phyloP scores from a whole-genome alignment of 2,888 invertebrate genomes.

The Blastobasis lacticolella region DNA sequence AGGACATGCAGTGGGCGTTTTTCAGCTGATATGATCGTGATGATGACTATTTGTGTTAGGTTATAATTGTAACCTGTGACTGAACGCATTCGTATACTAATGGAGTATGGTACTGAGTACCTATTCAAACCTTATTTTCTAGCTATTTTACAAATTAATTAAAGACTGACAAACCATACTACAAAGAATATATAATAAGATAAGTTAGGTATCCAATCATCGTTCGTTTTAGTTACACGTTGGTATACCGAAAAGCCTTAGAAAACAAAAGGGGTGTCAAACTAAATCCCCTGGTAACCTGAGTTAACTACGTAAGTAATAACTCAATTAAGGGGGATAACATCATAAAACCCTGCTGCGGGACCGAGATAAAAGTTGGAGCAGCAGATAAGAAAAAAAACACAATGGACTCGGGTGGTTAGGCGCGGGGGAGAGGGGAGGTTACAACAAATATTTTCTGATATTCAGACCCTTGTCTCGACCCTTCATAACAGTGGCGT shows the following conservation, averaged over 20 bases:
- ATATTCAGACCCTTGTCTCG: slow-evolving; percentile 42
- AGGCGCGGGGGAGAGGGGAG: slow-evolving; percentile 27
- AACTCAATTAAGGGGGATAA: slow-evolving; percentile 65
- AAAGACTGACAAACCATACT: too few species aligned
- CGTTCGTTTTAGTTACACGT: too few species aligned
- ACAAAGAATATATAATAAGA: too few species aligned
- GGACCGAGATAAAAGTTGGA: slow-evolving; percentile 32
- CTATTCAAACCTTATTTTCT: too few species aligned
- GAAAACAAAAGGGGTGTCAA: slow-evolving; percentile 12
- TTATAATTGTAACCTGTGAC: too few species aligned
- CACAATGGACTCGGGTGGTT: slow-evolving; percentile 41
- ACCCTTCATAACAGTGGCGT: slow-evolving; percentile 47
- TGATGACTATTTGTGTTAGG: too few species aligned
- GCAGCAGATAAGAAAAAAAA: slow-evolving; percentile 42
- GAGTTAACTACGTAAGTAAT: slow-evolving; percentile 55
- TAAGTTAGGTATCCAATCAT: too few species aligned
- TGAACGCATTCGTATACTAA: too few species aligned
- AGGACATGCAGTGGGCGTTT: too few species aligned
- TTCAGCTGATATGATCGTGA: too few species aligned
- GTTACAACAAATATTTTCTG: slow-evolving; percentile 42
- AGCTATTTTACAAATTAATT: too few species aligned
- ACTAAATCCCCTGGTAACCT: slow-evolving; percentile 30
- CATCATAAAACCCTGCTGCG: slow-evolving; percentile 48
- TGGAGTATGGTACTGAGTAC: too few species aligned
- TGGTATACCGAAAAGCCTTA: neutral